Base-by-base conservation (phyloP, 1,140 invertebrate species). In the Patella vulgata region DNA sequence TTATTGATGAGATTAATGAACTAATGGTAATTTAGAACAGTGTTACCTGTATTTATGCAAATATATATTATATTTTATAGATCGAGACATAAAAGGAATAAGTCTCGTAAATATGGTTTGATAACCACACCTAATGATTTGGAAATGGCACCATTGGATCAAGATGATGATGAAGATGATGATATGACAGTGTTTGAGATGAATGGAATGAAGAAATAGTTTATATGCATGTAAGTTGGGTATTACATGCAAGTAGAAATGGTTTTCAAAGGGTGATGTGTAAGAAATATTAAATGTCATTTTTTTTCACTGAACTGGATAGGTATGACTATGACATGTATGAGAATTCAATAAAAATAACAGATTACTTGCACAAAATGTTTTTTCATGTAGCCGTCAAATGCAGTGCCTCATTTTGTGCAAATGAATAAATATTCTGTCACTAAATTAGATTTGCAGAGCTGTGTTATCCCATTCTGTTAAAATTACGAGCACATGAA, bases 171-270 rank as follows among this genome's bases (percentile, higher is more conserved):
- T 62, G 76, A 76, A 42, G 77, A 77, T 27, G 74, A 77, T 42
- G 75, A 78, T 50, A 69, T 75, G 66, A 78, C 77, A 42, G 72
- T 78, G 11, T 78, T 73, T 72, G 77, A 78, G 59, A 63, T 75
- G 64, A 78, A 74, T 59, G 68, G 65, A 25, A 27, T 53, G 48
- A 59, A 67, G 46, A 73, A 61, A 28, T 61, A 65, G 40, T 12
- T 57, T 17, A 5, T 42, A 23, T 19, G 3, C 27, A 9, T 56
- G 23, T 42, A 28, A 55, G 44, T 11, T 56, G 42, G 25, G 17
- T 42, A 27, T 27, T 12, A 17, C 25, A 11, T 9, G 19, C 27
- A 17, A 43, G 36, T 12, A 30, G 36, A 23, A 56, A 43, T 42
- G 25, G 44, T 12, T 3, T 33, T 47, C 4, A 31, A 8, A 36